Evolutionary conservation across 1,140 invertebrate genomes (phyloP), one percentile per base, ranked within the genome.

Genomic region (Papilio glaucus): DNA sequence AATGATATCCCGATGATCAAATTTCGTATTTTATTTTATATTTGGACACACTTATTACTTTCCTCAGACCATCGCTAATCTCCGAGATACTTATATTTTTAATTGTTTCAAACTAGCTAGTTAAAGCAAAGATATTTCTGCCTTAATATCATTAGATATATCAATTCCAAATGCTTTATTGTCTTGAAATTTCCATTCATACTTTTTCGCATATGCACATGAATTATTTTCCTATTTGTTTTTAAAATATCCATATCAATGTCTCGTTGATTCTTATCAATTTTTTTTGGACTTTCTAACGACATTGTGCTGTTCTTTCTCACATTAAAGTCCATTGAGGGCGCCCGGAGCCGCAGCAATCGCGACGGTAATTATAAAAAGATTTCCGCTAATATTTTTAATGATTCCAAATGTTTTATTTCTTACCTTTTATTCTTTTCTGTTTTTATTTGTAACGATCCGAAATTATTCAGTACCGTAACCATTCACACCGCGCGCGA

Each of bases 311-410:
- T 12, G 26, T 69, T 77, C 9, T 53, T 85, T 89, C 87, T 86
- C 87, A 89, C 87, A 87, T 87, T 87, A 85, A 77, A 80, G 71
- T 72, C 71, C 72, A 76, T 76, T 45, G 39, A 70, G 68, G 69
- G 71, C 79, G 72, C 70, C 75, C 41, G 7, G 72, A 80, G 77
- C 75, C 75, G 73, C 67, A 57, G 70, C 77, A 74, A 77, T 84
- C 77, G 80, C 71, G 76, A 80, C 81, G 39, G 78, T 73, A 85
- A 87, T 88, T 88, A 86, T 84, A 83, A 86, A 88, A 82, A 85
- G 74, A 85, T 86, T 85, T 83, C 75, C 60, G 74, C 75, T 81
- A 82, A 88, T 85, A 85, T 83, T 80, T 87, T 84, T 87, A 86
- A 87, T 81, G 80, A 84, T 87, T 72, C 75, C 72, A 82, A 86